Percentiles rank a stretch among this genome's conserved stretches.
These are phyloP conservation scores for Thyatira batis DNA, from an alignment of 2,888 invertebrate genomes.

Conservation along the genomic window DNA sequence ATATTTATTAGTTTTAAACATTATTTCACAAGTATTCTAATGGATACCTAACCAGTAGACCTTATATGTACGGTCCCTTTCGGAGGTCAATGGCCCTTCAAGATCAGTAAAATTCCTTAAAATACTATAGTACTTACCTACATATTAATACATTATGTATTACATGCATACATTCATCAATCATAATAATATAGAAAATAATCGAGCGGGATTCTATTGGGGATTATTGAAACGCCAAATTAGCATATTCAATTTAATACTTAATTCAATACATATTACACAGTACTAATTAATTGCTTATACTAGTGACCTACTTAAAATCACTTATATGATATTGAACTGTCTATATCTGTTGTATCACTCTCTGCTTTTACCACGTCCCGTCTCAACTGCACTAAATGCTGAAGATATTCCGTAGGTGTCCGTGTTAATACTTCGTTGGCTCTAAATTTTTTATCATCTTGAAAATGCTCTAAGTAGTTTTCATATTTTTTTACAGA, in stretches of 20 bases:
- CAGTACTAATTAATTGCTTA: background rate
- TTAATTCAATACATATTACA: background rate
- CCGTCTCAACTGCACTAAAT: constrained; percentile 80
- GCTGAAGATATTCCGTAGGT: constrained; percentile 82
- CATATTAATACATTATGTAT: no score
- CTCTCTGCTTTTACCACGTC: constrained; percentile 79
- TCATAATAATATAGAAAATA: no score
- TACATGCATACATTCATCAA: no score
- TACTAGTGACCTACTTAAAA: background rate
- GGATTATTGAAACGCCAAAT: background rate
- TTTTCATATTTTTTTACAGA: constrained; percentile 57
- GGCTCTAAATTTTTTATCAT: constrained; percentile 17
- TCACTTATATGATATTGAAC: constrained; percentile 28
- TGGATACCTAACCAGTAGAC: background rate
- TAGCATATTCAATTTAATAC: background rate
- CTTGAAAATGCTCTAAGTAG: constrained; percentile 45
- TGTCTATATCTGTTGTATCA: constrained; percentile 50
- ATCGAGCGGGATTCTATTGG: background rate
- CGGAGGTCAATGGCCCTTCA: background rate
- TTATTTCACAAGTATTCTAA: background rate
- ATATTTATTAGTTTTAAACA: background rate
- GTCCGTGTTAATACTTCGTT: constrained; percentile 31
- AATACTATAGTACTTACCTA: background rate
- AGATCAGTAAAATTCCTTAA: background rate
- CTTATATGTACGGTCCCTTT: background rate